Percentiles rank a stretch among this genome's conserved stretches.
Conservation (phyloP, 2,888 invertebrate genomes). For the Lacanobia oleracea region DNA sequence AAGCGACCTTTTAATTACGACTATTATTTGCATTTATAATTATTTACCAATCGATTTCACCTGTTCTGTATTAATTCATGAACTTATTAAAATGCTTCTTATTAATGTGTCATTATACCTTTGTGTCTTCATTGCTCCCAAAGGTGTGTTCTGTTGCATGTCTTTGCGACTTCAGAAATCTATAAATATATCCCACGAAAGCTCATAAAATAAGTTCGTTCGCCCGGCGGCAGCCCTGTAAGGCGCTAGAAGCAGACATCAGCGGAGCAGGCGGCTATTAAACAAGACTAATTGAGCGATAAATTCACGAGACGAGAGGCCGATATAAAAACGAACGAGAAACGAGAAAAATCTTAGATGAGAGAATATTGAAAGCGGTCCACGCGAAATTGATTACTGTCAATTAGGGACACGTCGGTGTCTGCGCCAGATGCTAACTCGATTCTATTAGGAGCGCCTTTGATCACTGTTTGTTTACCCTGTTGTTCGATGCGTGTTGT, state of each 20-base stretch:
- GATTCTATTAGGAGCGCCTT: conserved; percentile 66
- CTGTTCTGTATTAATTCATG: conserved; percentile 24
- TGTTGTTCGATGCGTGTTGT: conserved; percentile 51
- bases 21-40: conserved; percentile 29
- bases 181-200: conserved; percentile 32
- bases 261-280: conserved; percentile 90
- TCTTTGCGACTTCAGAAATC: not conserved
- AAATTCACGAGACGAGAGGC: conserved; percentile 89
- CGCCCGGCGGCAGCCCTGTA: conserved; percentile 80
- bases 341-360: conserved; percentile 85
- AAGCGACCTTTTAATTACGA: conserved; percentile 31
- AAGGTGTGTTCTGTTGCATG: not conserved
- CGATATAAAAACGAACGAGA: conserved; percentile 87
- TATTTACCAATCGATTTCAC: conserved; percentile 22
- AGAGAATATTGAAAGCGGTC: conserved; percentile 90
- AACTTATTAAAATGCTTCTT: conserved; percentile 17
- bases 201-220: conserved; percentile 17
- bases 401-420: conserved; percentile 86
- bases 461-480: conserved; percentile 60
- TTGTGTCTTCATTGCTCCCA: not conserved
- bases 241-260: conserved; percentile 89
- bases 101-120: conserved; percentile 8
- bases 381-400: conserved; percentile 89
- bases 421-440: conserved; percentile 84
- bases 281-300: conserved; percentile 91